These are phyloP conservation scores for Lateolabrax maculatus DNA, from an alignment of 2,797 vertebrate genomes.

Conservation along the genomic window DNA sequence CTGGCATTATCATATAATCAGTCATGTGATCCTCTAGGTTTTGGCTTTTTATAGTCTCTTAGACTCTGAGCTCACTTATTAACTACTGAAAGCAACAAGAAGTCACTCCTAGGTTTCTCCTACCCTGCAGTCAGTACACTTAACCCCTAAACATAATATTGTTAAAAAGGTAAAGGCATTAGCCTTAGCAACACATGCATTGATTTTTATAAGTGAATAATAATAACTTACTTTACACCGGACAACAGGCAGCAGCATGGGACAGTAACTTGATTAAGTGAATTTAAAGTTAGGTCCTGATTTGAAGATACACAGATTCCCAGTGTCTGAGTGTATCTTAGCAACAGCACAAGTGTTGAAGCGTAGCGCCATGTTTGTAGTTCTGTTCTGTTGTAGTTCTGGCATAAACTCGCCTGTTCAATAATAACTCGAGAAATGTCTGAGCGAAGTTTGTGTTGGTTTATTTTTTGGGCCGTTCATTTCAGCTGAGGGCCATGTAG, in stretches of 20 bases:
- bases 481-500: too few species aligned
- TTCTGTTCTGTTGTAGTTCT: too few species aligned
- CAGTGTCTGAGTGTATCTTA: neutral
- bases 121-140: neutral
- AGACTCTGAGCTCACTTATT: neutral
- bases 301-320: neutral
- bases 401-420: too few species aligned
- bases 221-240: constrained; percentile 14
- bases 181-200: neutral
- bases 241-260: neutral
- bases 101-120: neutral
- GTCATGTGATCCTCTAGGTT: neutral
- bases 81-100: neutral
- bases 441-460: too few species aligned
- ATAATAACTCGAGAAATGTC: too few species aligned
- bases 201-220: neutral
- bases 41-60: too few species aligned
- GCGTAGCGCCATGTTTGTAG: too few species aligned
- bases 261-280: neutral
- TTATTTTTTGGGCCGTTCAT: too few species aligned
- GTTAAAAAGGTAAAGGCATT: neutral
- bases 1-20: neutral
- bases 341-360: neutral
- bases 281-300: neutral
- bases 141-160: neutral